Evolutionary conservation across 2,113 vertebrate genomes (phyloP).

Genomic region (Rhea pennata): DNA sequence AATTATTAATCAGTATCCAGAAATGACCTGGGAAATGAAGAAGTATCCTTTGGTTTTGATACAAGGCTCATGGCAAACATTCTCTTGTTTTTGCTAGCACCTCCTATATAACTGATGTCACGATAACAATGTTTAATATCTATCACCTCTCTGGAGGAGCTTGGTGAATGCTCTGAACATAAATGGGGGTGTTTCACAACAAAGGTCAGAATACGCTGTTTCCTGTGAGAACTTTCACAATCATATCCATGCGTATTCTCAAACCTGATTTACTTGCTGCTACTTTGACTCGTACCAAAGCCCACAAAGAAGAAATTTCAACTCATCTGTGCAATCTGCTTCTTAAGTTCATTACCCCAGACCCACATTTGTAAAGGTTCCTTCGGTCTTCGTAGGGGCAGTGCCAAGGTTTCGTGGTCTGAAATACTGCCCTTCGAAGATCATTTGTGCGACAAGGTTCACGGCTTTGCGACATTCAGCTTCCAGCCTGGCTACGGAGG

Average conservation of each 20-base stretch:
- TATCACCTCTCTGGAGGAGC: rapidly evolving
- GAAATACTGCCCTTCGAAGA: neutral
- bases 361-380: neutral
- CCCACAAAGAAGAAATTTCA: neutral
- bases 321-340: neutral
- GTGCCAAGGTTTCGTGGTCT: neutral
- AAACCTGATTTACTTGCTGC: neutral
- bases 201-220: neutral
- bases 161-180: neutral
- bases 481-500: neutral
- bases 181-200: neutral
- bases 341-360: rapidly evolving
- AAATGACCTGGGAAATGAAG: neutral
- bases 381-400: neutral
- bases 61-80: neutral
- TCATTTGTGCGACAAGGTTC: neutral
- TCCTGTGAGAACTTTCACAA: neutral
- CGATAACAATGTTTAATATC: neutral
- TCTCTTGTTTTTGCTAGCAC: neutral
- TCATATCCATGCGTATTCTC: neutral
- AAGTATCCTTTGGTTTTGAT: neutral
- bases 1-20: neutral
- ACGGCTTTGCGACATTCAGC: rapidly evolving
- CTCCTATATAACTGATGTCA: neutral
- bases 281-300: neutral